phyloP scores from a whole-genome alignment of 1,140 invertebrate genomes.

The Myzus persicae region DNA sequence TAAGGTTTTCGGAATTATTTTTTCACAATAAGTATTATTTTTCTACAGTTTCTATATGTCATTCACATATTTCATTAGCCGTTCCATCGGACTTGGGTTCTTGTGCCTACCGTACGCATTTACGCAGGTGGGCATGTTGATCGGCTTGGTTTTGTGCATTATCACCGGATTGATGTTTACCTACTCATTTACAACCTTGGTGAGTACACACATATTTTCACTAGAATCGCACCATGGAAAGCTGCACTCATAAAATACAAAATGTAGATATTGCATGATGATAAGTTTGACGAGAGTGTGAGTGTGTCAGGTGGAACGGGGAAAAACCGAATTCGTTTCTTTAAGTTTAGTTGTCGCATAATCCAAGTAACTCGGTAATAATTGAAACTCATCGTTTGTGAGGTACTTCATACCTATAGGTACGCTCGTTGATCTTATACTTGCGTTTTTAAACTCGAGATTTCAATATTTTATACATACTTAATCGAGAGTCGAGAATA shows the following conservation, averaged over 20 bases:
- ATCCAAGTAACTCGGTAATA: constrained; percentile 6
- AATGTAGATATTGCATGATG: background rate
- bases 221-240: background rate
- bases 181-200: background rate
- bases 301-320: no score
- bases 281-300: background rate
- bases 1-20: background rate
- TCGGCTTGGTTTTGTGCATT: background rate
- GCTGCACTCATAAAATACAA: background rate
- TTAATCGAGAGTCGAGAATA: background rate
- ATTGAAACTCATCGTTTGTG: background rate
- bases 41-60: background rate
- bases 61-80: background rate
- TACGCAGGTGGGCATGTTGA: background rate
- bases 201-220: background rate
- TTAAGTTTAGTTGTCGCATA: background rate
- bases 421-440: background rate
- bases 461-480: background rate
- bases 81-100: background rate
- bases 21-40: background rate
- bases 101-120: background rate
- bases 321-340: background rate
- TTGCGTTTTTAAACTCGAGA: background rate
- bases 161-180: background rate
- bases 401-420: no score